Conservation (phyloP, 2,797 vertebrate species). For the Acanthopagrus latus region DNA sequence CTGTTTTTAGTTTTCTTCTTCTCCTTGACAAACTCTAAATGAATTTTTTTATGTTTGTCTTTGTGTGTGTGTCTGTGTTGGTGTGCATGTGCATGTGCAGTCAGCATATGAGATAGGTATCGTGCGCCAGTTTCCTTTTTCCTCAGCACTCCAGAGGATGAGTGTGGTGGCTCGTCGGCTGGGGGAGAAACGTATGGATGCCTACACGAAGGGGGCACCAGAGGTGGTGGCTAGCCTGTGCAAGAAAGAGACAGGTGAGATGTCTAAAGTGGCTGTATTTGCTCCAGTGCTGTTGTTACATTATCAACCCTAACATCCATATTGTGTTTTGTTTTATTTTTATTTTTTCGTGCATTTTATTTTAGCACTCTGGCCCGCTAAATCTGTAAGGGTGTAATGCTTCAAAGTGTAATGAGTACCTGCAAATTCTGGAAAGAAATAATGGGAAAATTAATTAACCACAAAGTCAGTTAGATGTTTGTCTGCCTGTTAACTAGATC, state of each 20-base stretch:
- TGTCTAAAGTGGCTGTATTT: not conserved
- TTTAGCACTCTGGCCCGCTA: too few species aligned
- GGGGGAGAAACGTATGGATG: constrained; percentile 96
- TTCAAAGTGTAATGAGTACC: too few species aligned
- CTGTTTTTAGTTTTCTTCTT: not conserved
- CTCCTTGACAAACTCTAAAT: not conserved
- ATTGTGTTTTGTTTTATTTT: not conserved
- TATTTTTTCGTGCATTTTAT: too few species aligned
- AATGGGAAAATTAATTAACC: too few species aligned
- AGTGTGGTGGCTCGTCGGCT: constrained; percentile 92
- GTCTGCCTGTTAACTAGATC: too few species aligned
- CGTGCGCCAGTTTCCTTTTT: constrained; percentile 98
- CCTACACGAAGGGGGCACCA: constrained; percentile 96
- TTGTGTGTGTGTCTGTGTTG: not conserved
- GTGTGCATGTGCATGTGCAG: constrained; percentile 72
- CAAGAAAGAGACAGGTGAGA: constrained; percentile 92
- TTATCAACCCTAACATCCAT: not conserved
- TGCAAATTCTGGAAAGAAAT: too few species aligned
- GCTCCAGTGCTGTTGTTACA: not conserved
- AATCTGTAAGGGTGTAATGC: too few species aligned
- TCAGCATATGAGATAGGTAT: constrained; percentile 95
- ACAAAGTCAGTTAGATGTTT: too few species aligned
- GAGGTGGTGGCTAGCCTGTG: constrained; percentile 94
- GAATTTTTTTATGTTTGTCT: not conserved
- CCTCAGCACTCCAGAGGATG: constrained; percentile 96